Base-by-base conservation (phyloP, 2,113 vertebrate genomes). In the Perca schrenkii region DNA sequence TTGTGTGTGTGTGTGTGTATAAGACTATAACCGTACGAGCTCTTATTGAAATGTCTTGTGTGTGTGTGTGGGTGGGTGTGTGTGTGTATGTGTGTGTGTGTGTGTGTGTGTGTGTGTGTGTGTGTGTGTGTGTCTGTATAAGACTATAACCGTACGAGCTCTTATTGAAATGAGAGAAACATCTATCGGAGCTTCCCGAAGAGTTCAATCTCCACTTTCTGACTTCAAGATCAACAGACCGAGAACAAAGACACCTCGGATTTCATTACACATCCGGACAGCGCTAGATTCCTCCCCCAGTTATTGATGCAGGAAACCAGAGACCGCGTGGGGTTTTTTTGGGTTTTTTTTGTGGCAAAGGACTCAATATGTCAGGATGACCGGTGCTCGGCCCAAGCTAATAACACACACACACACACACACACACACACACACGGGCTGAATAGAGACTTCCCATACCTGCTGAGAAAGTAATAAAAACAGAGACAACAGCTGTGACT, bases 381-480 rank as follows among this genome's bases (percentile, higher is more conserved):
- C 90, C 90, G 65, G 69, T 4, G 75, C 83, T 77, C 71, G 40
- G 25, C 79, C 34, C 34, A 5, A 89, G 80, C 58, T 88, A 88
- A 91, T 91, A 91, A 91, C 73, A 25, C 25, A 25, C 25, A 25
- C 25, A 25, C 25, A 25, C 25, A 25, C 25, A 25, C 25, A 25
- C 25, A 25, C 25, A 25, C 25, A 25, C 25, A 25, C 25, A 25
- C 78, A 82, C 53, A 54, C 63, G 60, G 63, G 79, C 70, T 40
- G 83, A 88, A 86, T 74, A 52, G 84, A 85, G 85, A 82, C 25
- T 4, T 25, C 83, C 71, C 78, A 25, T 75, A 77, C 78, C 84
- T 88, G 69, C 90, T 69, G 81, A 78, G 76, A 85, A 88, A 88
- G 84, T 88, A 91, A 91, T 90, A 90, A 90, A 89, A 85, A 73